Evolutionary conservation across 1,140 invertebrate species (phyloP).

Genomic region (Chironomus tepperi): DNA sequence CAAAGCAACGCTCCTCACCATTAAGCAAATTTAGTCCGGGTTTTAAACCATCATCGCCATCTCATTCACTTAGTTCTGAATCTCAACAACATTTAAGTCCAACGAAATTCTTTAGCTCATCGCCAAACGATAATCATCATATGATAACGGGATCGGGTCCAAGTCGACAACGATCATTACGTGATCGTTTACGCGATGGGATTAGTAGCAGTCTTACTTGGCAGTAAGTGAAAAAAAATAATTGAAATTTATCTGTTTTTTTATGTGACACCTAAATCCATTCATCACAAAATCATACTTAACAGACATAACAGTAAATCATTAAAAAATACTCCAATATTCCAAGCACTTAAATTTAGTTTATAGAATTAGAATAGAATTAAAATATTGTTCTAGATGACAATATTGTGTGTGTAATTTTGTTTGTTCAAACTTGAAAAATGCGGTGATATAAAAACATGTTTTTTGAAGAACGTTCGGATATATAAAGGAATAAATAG

Average conservation of each 20-base stretch:
- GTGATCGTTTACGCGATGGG: constrained; percentile 62
- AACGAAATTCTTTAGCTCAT: constrained; percentile 6
- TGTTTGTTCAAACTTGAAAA: no score
- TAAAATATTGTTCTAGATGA: no score
- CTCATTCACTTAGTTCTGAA: background rate
- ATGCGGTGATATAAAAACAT: no score
- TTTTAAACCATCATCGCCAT: constrained; percentile 8
- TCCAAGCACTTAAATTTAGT: no score
- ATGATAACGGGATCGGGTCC: constrained; percentile 47
- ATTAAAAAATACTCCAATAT: no score
- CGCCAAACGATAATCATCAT: background rate
- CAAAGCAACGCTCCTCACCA: background rate
- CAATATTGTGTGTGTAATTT: no score
- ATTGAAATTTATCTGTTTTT: background rate
- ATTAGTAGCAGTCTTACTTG: constrained; percentile 64
- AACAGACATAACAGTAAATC: background rate
- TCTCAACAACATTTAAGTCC: constrained; percentile 18
- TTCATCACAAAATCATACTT: background rate
- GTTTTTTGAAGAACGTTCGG: no score
- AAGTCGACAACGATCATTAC: constrained; percentile 53
- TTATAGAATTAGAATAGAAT: no score
- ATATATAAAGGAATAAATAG: no score
- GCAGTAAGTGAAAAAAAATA: constrained; percentile 54
- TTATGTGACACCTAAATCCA: background rate
- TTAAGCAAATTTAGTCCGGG: background rate